These are phyloP conservation scores for Dyspetes luteomarginatus DNA, from an alignment of 2,888 invertebrate species.

Conservation along the genomic window DNA sequence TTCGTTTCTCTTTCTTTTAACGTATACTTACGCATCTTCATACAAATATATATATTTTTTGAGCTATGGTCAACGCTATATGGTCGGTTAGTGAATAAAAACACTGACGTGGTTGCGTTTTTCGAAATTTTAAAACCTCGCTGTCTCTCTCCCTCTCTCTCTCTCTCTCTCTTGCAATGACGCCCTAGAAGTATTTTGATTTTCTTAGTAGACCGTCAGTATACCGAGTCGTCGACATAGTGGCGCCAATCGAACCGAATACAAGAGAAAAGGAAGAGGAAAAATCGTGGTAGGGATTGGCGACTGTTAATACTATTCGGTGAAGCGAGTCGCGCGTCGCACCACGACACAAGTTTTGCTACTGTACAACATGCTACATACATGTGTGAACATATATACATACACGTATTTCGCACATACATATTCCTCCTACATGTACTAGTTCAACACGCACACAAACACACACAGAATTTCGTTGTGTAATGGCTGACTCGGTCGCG, in stretches of 20 bases:
- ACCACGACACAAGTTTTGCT: constrained; percentile 37
- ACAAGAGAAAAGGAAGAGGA: constrained; percentile 41
- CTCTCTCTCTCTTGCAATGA: not conserved
- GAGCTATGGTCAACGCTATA: too few species aligned
- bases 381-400: not conserved
- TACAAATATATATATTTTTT: too few species aligned
- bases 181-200: constrained; percentile 34
- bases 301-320: constrained; percentile 62
- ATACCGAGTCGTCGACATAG: constrained; percentile 43
- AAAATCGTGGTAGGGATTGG: constrained; percentile 54
- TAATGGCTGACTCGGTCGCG: constrained; percentile 51
- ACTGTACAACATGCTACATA: not conserved
- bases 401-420: not conserved
- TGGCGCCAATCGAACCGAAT: constrained; percentile 62
- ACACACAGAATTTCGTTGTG: constrained; percentile 1
- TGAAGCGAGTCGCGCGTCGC: constrained; percentile 60
- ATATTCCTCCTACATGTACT: constrained; percentile 6
- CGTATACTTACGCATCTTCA: not conserved
- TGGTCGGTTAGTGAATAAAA: not conserved
- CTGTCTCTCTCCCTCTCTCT: not conserved
- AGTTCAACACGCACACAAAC: constrained; percentile 19
- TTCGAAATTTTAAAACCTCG: not conserved
- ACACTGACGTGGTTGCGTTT: too few species aligned
- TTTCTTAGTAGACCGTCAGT: constrained; percentile 32
- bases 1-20: constrained; percentile 9